phyloP scores from a whole-genome alignment of 2,797 vertebrate genomes.

The Poecilia velifera region DNA sequence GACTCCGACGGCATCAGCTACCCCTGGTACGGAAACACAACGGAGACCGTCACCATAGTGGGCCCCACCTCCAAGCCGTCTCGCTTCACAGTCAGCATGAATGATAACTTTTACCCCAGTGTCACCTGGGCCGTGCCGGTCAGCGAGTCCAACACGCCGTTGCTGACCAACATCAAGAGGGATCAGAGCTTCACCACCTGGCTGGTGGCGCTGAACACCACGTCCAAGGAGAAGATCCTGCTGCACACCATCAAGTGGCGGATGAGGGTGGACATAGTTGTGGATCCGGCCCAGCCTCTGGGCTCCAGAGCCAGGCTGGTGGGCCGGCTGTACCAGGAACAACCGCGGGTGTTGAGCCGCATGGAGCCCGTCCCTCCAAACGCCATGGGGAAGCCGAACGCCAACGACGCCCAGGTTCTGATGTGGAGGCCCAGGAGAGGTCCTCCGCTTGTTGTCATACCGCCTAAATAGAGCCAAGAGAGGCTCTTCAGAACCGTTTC shows the following conservation, averaged over 20 bases:
- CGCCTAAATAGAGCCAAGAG: slow-evolving; percentile 86
- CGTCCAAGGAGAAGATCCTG: slow-evolving; percentile 91
- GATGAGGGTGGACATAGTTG: slow-evolving; percentile 94
- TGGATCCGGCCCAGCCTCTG: slow-evolving; percentile 91
- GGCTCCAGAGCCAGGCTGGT: slow-evolving; percentile 91
- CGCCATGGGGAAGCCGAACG: slow-evolving; percentile 94
- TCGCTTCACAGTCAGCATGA: slow-evolving; percentile 97
- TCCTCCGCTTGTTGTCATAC: slow-evolving; percentile 92
- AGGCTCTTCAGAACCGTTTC: slow-evolving; percentile 20
- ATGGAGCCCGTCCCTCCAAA: slow-evolving; percentile 96
- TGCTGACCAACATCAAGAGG: slow-evolving; percentile 94
- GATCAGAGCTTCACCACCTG: slow-evolving; percentile 99
- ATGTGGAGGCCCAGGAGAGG: slow-evolving; percentile 98
- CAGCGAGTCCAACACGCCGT: slow-evolving; percentile 92
- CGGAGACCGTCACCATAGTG: slow-evolving; percentile 93
- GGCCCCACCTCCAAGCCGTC: slow-evolving; percentile 94
- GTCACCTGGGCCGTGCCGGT: slow-evolving; percentile 98
- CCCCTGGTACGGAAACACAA: slow-evolving; percentile 98
- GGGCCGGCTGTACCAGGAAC: slow-evolving; percentile 93
- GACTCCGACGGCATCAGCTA: slow-evolving; percentile 98
- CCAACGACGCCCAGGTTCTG: slow-evolving; percentile 97
- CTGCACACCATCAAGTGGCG: slow-evolving; percentile 98
- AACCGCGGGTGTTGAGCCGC: slow-evolving; percentile 91
- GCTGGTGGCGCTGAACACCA: slow-evolving; percentile 96
- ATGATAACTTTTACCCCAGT: slow-evolving; percentile 98